Base-by-base conservation (phyloP, 2,888 invertebrate species). In the Baccha elongata region DNA sequence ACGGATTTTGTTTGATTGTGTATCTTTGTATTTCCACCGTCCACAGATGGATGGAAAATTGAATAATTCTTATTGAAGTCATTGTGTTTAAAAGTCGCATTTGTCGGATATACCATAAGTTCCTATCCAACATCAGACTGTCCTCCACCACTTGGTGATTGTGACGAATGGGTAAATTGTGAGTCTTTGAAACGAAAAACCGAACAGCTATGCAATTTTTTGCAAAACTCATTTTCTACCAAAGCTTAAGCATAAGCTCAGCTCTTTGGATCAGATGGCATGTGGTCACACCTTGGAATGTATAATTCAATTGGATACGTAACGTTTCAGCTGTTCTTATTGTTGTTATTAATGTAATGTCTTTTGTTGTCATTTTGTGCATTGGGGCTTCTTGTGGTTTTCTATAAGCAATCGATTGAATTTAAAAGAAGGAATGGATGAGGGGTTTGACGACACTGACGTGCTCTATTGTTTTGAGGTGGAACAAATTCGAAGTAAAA, bases 251-350 rank as follows among this genome's bases (percentile, higher is more conserved):
- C 58, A 26, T 50, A 50, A 11, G 3, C 4, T 3, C 35, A 15
- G 23, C 60, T 60, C 48, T 64, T 42, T 58, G 26, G 35, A 72
- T 83, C 67, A 62, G 67, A 78, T 73, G 78, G 78, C 73, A 83
- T 73, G 83, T 78, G 78, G 83, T 83, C 83, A 78, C 83, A 83
- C 83, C 83, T 83, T 64, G 83, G 78, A 83, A 83, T 83, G 76
- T 72, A 83, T 83, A 83, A 83, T 83, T 83, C 83, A 83, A 83
- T 83, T 83, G 68, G 72, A 83, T 83, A 78, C 72, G 83, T 72
- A 83, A 73, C 72, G 78, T 78, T 83, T 72, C 37, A 72, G 72
- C 29, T 68, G 72, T 62, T 55, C 68, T 68, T 50, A 60, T 68
- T 73, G 68, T 68, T 64, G 50, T 62, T 55, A 17, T 35, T 53